Evolutionary conservation across 2,797 vertebrate genomes (phyloP), one percentile per base, ranked within the genome.

Genomic region (Takifugu ocellatus): DNA sequence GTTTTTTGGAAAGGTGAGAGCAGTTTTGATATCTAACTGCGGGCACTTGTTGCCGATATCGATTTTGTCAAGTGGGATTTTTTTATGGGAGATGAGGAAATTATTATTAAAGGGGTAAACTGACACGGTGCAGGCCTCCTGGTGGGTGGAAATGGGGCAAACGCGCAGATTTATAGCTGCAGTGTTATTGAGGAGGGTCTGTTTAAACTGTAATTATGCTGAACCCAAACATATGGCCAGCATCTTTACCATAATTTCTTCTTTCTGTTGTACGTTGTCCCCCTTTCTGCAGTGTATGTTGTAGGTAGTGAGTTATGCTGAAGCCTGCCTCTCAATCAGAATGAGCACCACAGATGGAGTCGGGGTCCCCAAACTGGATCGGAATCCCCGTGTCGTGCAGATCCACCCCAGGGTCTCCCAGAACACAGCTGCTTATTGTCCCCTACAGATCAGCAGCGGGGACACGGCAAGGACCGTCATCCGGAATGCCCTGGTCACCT

Each of bases 331-430:
- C 9, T 14, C 9, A 39, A 78, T 84, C 92, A 97, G 86, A 75
- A 99, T 98, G 96, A 98, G 91, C 90, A 74, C 85, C 71, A 86
- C 84, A 54, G 89, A 92, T 74, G 87, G 79, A 59, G 76, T 84
- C 59, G 68, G 78, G 84, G 54, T 78, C 61, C 62, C 83, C 75
- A 75, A 79, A 61, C 78, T 66, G 56, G 81, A 89, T 61, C 87
- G 83, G 50, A 72, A 81, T 39, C 61, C 82, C 75, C 90, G 91
- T 25, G 74, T 89, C 25, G 91, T 99, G 70, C 93, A 91, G 70
- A 90, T 99, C 84, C 95, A 95, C 84, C 91, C 92, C 14, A 92
- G 90, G 6, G 75, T 90, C 64, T 54, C 82, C 16, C 66, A 74
- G 55, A 86, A 91, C 69, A 81, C 77, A 0, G 74, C 75, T 7